Conservation (phyloP, 2,888 invertebrate genomes). For the Brachynemurus nebulosus region DNA sequence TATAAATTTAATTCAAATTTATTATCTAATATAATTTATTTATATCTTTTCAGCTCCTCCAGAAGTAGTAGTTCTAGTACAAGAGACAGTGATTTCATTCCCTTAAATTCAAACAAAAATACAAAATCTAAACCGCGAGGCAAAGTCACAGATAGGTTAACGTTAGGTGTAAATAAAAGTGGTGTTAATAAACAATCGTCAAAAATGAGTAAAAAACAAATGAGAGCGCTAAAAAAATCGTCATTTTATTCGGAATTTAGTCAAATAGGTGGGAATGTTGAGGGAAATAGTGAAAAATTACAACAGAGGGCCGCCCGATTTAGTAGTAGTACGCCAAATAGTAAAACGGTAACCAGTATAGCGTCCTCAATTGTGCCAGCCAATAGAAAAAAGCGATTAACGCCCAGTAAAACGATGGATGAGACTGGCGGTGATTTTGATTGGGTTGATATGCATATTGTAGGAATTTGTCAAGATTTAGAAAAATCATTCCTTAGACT, state of each 20-base stretch:
- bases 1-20: too few species aligned
- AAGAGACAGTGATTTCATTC: slow-evolving; percentile 39
- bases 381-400: background rate
- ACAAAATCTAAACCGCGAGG: slow-evolving; percentile 28
- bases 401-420: background rate
- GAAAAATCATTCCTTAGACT: slow-evolving; percentile 94
- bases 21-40: too few species aligned
- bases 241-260: slow-evolving; percentile 33
- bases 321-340: slow-evolving; percentile 31
- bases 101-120: slow-evolving; percentile 22
- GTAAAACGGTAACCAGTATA: slow-evolving; percentile 5
- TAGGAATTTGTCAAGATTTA: slow-evolving; percentile 86
- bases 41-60: background rate
- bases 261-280: slow-evolving; percentile 31
- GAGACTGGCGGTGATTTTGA: slow-evolving; percentile 31
- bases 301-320: slow-evolving; percentile 86
- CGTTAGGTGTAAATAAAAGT: slow-evolving; percentile 31
- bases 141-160: slow-evolving; percentile 44
- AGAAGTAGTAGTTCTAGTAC: slow-evolving; percentile 24
- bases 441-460: slow-evolving; percentile 75
- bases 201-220: slow-evolving; percentile 32
- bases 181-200: slow-evolving; percentile 26
- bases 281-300: slow-evolving; percentile 63
- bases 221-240: slow-evolving; percentile 29
- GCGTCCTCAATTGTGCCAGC: slow-evolving; percentile 6